Evolutionary conservation across 2,888 invertebrate genomes (phyloP).

Genomic region (Nematopogon swammerdamellus): DNA sequence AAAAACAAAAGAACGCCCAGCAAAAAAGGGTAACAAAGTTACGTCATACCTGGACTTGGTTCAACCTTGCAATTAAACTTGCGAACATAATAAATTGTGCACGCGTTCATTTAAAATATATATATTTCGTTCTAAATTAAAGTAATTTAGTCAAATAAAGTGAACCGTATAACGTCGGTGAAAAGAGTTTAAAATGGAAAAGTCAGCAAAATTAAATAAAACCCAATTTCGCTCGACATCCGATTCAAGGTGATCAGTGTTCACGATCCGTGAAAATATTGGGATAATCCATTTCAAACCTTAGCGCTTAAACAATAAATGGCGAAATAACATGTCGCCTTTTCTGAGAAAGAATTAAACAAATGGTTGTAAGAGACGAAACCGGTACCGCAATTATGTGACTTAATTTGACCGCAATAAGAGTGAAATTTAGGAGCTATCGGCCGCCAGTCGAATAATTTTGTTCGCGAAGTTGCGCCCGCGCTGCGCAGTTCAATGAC

Average conservation of each 20-base stretch:
- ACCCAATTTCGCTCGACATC: background rate
- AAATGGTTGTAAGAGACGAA: background rate
- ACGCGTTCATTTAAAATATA: background rate
- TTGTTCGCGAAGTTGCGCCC: slow-evolving; percentile 18
- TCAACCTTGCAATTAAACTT: background rate
- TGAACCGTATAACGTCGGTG: background rate
- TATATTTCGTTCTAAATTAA: too few relatives aligned
- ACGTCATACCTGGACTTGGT: background rate
- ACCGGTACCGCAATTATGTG: background rate
- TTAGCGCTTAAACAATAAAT: background rate
- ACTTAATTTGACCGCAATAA: background rate
- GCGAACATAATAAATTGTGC: background rate
- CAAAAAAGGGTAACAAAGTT: background rate
- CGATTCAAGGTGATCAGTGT: background rate
- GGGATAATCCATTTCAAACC: background rate
- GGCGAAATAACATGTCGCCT: background rate
- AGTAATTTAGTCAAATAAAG: too few relatives aligned
- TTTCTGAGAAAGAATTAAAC: background rate
- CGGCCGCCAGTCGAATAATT: background rate
- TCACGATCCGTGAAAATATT: background rate
- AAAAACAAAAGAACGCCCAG: background rate
- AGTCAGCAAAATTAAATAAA: background rate
- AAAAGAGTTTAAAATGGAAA: background rate
- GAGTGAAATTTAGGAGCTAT: background rate
- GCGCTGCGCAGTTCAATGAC: slow-evolving; percentile 49